Evolutionary conservation across 35 echinoderm and acorn worm genomes (phyloP).

Genomic region (Eucidaris tribuloides): DNA sequence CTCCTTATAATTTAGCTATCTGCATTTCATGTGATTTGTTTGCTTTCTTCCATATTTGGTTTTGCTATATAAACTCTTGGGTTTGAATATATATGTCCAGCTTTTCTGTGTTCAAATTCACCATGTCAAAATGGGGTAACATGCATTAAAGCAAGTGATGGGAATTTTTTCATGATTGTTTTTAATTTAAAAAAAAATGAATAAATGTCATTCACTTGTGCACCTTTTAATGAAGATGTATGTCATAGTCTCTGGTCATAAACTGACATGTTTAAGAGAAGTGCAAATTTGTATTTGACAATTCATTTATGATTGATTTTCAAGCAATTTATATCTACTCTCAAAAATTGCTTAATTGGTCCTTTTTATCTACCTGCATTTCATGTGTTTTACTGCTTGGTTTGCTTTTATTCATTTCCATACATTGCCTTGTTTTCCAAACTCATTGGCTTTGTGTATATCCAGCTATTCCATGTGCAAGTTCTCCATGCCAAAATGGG

Average conservation of each 20-base stretch:
- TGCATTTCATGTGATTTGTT: too few relatives aligned
- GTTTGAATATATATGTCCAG: background rate
- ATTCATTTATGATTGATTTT: background rate
- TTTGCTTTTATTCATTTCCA: background rate
- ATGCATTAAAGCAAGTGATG: background rate
- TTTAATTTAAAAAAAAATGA: background rate
- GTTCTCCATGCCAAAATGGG: constrained; percentile 44
- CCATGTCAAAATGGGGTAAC: background rate
- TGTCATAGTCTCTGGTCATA: background rate
- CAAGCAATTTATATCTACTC: background rate
- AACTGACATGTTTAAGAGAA: background rate
- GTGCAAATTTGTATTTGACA: background rate
- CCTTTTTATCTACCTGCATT: background rate
- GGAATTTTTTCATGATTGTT: background rate
- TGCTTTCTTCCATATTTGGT: too few relatives aligned
- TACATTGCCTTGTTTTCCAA: background rate
- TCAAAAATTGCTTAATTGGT: background rate
- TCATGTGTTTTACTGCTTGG: background rate
- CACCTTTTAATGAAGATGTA: background rate
- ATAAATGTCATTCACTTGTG: background rate
- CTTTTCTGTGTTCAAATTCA: background rate
- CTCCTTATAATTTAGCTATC: too few relatives aligned
- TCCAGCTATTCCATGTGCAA: constrained; percentile 31
- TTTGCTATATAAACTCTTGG: background rate
- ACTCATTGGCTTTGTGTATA: background rate